Percentiles rank a stretch among this genome's conserved stretches.
phyloP scores from a whole-genome alignment of 2,113 vertebrate species.

The Bufo gargarizans region DNA sequence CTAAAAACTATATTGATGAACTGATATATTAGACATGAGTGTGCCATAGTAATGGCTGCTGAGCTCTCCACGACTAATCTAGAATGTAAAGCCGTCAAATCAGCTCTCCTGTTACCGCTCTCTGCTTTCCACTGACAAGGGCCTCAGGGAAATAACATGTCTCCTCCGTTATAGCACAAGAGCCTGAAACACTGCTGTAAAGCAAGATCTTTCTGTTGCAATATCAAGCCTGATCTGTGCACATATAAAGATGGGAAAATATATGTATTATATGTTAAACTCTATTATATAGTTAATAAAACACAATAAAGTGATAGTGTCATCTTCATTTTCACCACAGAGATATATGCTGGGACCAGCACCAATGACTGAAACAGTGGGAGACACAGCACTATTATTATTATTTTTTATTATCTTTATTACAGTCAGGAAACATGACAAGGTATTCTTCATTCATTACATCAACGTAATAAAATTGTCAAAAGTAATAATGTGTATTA shows the following conservation, averaged over 20 bases:
- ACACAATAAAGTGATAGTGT: too few relatives aligned
- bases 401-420: too few relatives aligned
- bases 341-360: too few relatives aligned
- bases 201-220: not conserved
- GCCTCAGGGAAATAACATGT: not conserved
- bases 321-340: too few relatives aligned
- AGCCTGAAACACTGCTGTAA: not conserved
- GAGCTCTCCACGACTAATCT: not conserved
- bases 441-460: too few relatives aligned
- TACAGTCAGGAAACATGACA: too few relatives aligned
- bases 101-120: not conserved
- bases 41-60: not conserved
- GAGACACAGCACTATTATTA: too few relatives aligned
- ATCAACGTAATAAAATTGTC: too few relatives aligned
- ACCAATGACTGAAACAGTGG: too few relatives aligned
- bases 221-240: not conserved
- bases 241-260: not conserved
- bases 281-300: too few relatives aligned
- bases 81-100: not conserved
- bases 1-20: not conserved
- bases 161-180: not conserved
- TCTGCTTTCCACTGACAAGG: not conserved
- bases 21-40: not conserved
- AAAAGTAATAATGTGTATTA: too few relatives aligned
- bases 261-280: too few relatives aligned